Conservation (phyloP, 2,113 vertebrate species). For the Petaurus breviceps region DNA sequence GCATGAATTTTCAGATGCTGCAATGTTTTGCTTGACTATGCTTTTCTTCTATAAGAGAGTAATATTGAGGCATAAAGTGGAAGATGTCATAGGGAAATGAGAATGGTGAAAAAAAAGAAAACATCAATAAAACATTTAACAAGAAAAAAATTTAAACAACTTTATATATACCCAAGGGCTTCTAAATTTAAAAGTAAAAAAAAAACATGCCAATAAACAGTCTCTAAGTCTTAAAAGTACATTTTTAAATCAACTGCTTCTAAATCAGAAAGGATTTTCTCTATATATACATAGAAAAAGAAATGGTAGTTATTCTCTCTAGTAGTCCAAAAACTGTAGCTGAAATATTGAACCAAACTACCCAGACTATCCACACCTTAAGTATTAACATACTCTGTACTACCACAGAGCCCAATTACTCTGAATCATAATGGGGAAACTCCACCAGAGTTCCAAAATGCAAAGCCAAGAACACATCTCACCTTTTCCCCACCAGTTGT, state of each 20-base stretch:
- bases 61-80: not conserved
- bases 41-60: not conserved
- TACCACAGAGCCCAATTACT: not conserved
- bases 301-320: not conserved
- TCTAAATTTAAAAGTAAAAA: not conserved
- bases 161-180: not conserved
- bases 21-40: not conserved
- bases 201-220: not conserved
- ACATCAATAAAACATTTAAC: not conserved
- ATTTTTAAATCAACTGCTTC: not conserved
- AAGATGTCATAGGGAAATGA: not conserved
- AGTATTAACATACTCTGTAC: too few relatives aligned
- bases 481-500: not conserved
- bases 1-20: not conserved
- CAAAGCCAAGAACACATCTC: not conserved
- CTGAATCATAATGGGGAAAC: not conserved
- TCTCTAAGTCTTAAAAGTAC: not conserved
- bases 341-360: not conserved
- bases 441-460: not conserved
- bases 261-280: not conserved
- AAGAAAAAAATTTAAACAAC: not conserved
- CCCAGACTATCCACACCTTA: not conserved
- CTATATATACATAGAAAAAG: not conserved
- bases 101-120: not conserved
- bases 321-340: not conserved